Base-by-base conservation (phyloP, 2,113 vertebrate genomes). In the Leptobrachium ailaonicum region DNA sequence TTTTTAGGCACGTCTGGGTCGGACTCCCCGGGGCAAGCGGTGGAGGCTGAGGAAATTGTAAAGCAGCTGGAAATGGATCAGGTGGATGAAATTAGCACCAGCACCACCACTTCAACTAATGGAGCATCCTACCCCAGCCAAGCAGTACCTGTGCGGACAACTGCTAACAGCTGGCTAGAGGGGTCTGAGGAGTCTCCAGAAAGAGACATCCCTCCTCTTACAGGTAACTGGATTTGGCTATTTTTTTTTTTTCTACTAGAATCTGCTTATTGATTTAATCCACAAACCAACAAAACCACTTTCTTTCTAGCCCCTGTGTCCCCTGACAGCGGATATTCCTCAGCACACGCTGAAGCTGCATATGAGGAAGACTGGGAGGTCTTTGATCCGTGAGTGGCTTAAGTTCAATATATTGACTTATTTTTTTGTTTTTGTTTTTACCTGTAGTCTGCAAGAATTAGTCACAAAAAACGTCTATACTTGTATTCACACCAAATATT, bases 291-390 rank as follows among this genome's bases (percentile, higher is more conserved):
- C 20, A 32, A 32, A 32, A 32, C 20, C 32, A 83, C 0, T 86
- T 88, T 85, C 83, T 85, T 90, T 86, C 85, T 87, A 97, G 98
- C 93, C 84, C 96, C 96, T 87, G 95, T 96, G 82, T 93, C 95
- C 85, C 96, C 95, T 82, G 94, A 95, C 77, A 95, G 94, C 88
- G 90, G 93, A 54, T 99, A 99, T 84, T 95, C 96, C 73, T 90
- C 96, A 66, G 95, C 96, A 63, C 96, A 96, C 4, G 92, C 95
- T 63, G 97, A 98, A 83, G 95, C 94, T 58, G 94, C 97, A 66
- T 99, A 98, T 83, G 98, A 99, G 83, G 98, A 99, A 87, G 98
- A 99, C 89, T 99, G 98, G 98, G 98, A 99, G 86, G 98, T 99
- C 66, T 99, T 99, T 94, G 98, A 99, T 88, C 97, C 97, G 98